These are phyloP conservation scores for Ginglymostoma cirratum DNA, from an alignment of 2,113 vertebrate species.

Conservation along the genomic window DNA sequence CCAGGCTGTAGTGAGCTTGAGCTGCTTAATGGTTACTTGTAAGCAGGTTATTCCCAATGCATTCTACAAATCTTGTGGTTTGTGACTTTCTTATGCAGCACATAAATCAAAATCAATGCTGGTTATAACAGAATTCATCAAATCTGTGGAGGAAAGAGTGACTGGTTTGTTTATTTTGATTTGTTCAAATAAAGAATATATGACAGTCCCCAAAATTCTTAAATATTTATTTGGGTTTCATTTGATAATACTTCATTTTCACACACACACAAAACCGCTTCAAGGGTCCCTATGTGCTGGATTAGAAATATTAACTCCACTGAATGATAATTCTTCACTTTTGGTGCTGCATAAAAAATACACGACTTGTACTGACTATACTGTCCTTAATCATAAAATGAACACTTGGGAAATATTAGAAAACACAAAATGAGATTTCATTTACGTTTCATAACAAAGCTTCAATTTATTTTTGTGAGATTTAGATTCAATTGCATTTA, in stretches of 20 bases:
- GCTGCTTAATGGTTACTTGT: neutral
- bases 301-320: neutral
- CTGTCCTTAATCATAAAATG: neutral
- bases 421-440: neutral
- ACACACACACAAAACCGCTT: neutral
- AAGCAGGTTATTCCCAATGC: neutral
- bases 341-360: neutral
- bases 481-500: neutral
- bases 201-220: neutral
- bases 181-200: neutral
- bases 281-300: neutral
- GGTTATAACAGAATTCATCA: neutral
- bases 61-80: conserved; percentile 5
- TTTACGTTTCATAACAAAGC: neutral
- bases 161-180: conserved; percentile 20
- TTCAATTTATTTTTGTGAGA: neutral
- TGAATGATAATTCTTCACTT: neutral
- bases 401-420: neutral
- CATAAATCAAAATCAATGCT: conserved; percentile 20
- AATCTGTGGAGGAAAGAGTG: neutral
- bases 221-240: conserved; percentile 2
- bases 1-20: neutral
- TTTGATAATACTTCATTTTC: neutral
- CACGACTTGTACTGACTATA: neutral
- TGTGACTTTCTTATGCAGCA: neutral